Evolutionary conservation across 2,113 vertebrate species (phyloP).

Genomic region (Paracyprichromis sp.): DNA sequence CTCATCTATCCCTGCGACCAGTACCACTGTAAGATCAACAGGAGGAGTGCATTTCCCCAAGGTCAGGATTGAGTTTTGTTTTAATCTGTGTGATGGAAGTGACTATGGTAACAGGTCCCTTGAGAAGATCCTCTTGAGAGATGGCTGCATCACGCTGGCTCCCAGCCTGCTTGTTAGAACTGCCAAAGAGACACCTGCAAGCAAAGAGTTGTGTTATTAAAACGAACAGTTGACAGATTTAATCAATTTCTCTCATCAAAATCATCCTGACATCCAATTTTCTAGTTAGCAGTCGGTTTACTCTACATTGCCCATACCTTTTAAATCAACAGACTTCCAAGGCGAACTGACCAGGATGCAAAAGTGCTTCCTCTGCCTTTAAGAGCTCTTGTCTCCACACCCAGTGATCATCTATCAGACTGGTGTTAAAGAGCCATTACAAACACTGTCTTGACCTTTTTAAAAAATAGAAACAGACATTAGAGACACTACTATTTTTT

Average conservation of each 20-base stretch:
- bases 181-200: neutral
- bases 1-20: neutral
- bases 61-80: slow-evolving; percentile 15
- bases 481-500: neutral
- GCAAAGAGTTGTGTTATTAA: neutral
- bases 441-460: slow-evolving; percentile 8
- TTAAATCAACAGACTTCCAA: neutral
- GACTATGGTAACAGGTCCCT: slow-evolving; percentile 64
- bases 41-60: slow-evolving; percentile 29
- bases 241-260: neutral
- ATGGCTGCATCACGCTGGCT: slow-evolving; percentile 2
- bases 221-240: neutral
- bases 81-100: slow-evolving; percentile 60
- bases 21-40: slow-evolving; percentile 21
- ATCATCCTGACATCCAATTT: neutral
- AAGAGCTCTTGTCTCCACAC: neutral
- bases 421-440: neutral
- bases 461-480: slow-evolving; percentile 27
- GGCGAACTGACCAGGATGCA: neutral
- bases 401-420: neutral
- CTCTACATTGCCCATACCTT: neutral
- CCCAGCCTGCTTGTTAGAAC: neutral
- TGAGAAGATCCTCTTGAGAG: slow-evolving; percentile 28
- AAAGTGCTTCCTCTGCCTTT: neutral
- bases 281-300: neutral